Evolutionary conservation across 2,888 invertebrate genomes (phyloP).

Genomic region (Volucella inanis): DNA sequence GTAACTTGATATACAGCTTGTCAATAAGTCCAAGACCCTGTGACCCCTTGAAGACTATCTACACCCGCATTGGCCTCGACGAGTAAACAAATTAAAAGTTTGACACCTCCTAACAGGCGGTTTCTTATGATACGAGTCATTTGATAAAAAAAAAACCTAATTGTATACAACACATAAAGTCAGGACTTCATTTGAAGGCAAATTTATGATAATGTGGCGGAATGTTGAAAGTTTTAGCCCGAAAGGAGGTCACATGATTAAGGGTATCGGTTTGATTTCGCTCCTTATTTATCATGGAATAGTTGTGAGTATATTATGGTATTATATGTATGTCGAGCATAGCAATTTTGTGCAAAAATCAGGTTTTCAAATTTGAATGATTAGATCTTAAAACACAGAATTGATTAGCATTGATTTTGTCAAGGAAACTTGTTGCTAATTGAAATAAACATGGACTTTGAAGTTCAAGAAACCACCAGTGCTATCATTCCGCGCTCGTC

Average conservation of each 20-base stretch:
- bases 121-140: not conserved
- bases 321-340: not conserved
- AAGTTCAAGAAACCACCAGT: no score
- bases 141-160: not conserved
- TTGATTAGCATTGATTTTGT: conserved; percentile 49
- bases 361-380: conserved; percentile 1
- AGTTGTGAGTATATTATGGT: conserved; percentile 15
- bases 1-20: not conserved
- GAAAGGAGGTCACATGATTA: conserved; percentile 20
- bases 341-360: conserved; percentile 2
- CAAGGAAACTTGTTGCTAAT: conserved; percentile 28
- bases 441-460: no score
- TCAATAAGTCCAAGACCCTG: conserved; percentile 30
- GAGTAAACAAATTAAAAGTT: conserved; percentile 9
- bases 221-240: not conserved
- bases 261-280: not conserved
- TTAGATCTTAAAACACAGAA: not conserved
- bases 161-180: not conserved
- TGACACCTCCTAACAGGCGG: conserved; percentile 7
- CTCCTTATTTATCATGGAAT: conserved; percentile 7
- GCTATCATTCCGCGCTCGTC: no score
- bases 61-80: not conserved
- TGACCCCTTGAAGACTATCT: conserved; percentile 23
- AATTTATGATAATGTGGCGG: conserved; percentile 28
- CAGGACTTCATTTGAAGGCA: conserved; percentile 8